Evolutionary conservation across 2,113 vertebrate genomes (phyloP).

Genomic region (Ammodytes marinus): DNA sequence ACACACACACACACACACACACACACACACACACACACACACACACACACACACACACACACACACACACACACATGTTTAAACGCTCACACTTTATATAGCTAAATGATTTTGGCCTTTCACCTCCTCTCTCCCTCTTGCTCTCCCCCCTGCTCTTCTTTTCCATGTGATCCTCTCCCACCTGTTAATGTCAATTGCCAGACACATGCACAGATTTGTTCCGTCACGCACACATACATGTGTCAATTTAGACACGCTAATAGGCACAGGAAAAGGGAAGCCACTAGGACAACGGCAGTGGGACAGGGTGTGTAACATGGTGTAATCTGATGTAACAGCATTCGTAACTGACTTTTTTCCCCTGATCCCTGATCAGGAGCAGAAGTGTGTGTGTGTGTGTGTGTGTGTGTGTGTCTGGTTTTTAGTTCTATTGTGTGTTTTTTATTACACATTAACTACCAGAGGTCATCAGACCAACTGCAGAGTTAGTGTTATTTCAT

Average conservation of each 20-base stretch:
- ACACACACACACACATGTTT: constrained; percentile 1
- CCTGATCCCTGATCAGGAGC: not conserved
- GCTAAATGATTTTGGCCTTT: constrained; percentile 62
- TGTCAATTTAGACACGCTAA: constrained; percentile 52
- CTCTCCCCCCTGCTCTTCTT: not conserved
- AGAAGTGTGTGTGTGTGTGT: not conserved
- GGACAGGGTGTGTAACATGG: constrained; percentile 46
- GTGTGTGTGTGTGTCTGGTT: not conserved
- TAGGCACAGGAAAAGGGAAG: not conserved
- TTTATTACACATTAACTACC: constrained; percentile 41
- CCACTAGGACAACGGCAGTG: constrained; percentile 43
- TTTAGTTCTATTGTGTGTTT: constrained; percentile 17
- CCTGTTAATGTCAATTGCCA: constrained; percentile 76
- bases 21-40: constrained; percentile 26
- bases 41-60: constrained; percentile 11
- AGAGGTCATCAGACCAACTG: constrained; percentile 46
- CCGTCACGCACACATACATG: constrained; percentile 45
- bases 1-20: too few species aligned
- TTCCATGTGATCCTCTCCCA: constrained; percentile 59
- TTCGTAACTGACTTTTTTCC: constrained; percentile 25
- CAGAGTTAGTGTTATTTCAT: constrained; percentile 38
- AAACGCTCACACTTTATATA: not conserved
- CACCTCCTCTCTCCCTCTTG: constrained; percentile 59
- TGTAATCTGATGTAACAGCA: constrained; percentile 40
- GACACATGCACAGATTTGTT: constrained; percentile 45